Base-by-base conservation (phyloP, 2,113 vertebrate species). In the Echinops telfairi region DNA sequence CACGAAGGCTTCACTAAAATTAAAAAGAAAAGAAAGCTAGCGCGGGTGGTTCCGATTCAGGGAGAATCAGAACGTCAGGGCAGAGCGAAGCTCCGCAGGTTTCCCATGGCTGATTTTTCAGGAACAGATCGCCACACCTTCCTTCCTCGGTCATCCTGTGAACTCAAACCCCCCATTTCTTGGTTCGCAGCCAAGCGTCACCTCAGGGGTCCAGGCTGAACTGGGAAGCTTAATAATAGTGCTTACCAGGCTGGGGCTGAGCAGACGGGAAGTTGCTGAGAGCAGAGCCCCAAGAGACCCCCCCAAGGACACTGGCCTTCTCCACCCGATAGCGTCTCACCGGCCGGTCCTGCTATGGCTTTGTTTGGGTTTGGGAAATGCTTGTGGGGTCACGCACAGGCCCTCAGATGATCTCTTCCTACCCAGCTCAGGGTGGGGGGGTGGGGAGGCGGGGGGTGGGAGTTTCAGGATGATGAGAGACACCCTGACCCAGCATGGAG, bases 181-280 rank as follows among this genome's bases (percentile, higher is more conserved):
- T 70, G 29, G 29, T 70, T 70, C 14, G 66, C 66, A 70, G 66
- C 66, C 15, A 16, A 70, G 31, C 66, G 15, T 31, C 27, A 70
- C 66, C 66, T 70, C 14, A 1, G 29, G 29, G 31, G 12, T 70
- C 66, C 29, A n/a, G 29, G 66, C 66, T 70, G 1, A 31, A 70
- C 29, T n/a, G 20, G 23, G 73, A 43, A 43, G 6, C 6, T 36
- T 23, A 1, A 1, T 3, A n/a, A 1, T 31, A 60, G 43, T 25
- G 20, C 3, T 11, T 64, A 16, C 0, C 3, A 4, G 22, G 3
- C 31, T 4, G 1, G 7, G 36, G 57, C 2, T 60, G 71, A 75
- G 11, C 58, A 2, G 66, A 86, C 29, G 36, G 36, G 23, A 57
- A 19, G 40, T 40, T 40, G 40, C 38, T 6, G 2, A 20, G 11